These are phyloP conservation scores for Desmodus rotundus DNA, from an alignment of 2,113 vertebrate genomes.

Conservation along the genomic window DNA sequence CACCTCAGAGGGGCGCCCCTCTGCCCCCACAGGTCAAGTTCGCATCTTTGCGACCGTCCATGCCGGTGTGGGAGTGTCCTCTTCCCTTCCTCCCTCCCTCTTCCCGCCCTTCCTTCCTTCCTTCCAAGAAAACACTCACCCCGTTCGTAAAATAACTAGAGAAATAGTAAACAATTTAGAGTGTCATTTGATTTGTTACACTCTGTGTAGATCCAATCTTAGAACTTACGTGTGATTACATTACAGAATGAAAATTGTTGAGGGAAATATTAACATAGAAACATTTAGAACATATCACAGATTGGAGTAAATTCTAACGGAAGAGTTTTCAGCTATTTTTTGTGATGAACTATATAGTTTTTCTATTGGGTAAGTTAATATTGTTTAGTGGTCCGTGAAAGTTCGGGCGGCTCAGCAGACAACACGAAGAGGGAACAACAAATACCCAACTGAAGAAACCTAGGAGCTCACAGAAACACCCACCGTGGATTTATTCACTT, in stretches of 20 bases:
- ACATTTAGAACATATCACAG: not conserved
- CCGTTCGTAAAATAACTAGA: not conserved
- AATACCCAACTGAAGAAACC: not conserved
- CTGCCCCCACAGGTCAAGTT: not conserved
- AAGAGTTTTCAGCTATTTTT: not conserved
- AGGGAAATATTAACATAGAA: not conserved
- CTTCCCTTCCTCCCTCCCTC: not conserved
- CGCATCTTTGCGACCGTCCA: not conserved
- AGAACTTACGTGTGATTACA: not conserved
- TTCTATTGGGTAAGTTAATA: not conserved
- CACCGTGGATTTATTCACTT: not conserved
- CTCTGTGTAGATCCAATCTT: not conserved
- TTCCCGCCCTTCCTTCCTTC: not conserved
- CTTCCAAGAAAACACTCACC: not conserved
- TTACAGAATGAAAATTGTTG: not conserved
- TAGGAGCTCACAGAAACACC: not conserved
- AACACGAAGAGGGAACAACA: not conserved
- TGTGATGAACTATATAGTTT: not conserved
- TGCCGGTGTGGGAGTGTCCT: no score
- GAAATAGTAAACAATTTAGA: not conserved
- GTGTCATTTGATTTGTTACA: not conserved
- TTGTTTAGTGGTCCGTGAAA: not conserved
- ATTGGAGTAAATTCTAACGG: not conserved
- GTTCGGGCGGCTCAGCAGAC: not conserved
- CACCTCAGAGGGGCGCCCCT: not conserved